Conservation (phyloP, 1,140 invertebrate genomes). For the Megalonaias nervosa region DNA sequence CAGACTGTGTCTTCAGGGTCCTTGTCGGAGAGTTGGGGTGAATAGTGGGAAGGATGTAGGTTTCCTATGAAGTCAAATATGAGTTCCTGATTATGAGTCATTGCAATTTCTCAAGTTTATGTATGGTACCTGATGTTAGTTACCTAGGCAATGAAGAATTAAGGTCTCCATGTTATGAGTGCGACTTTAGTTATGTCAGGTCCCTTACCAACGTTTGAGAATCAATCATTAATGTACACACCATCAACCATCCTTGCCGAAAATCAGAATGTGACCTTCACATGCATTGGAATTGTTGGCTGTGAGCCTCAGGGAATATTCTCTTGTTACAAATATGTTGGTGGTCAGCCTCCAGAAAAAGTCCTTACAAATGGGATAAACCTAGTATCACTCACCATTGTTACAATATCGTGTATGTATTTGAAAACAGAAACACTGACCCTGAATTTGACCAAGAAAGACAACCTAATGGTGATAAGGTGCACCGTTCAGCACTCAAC, state of each 20-base stretch:
- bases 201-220: no score
- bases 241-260: conserved; percentile 8
- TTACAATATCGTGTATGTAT: neutral
- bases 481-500: conserved; percentile 17
- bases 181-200: no score
- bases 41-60: no score
- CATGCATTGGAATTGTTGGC: conserved; percentile 19
- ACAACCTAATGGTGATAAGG: conserved; percentile 14
- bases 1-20: no score
- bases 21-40: no score
- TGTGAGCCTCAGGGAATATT: conserved; percentile 10
- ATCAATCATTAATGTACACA: neutral
- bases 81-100: no score
- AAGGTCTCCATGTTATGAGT: no score
- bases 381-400: neutral
- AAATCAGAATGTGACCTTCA: conserved; percentile 10
- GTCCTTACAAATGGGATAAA: neutral
- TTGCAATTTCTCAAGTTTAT: no score
- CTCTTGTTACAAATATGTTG: conserved; percentile 13
- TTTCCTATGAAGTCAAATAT: no score
- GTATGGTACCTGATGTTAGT: no score
- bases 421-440: neutral
- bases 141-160: no score
- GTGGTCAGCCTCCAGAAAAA: neutral
- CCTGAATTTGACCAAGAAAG: conserved; percentile 1